These are phyloP conservation scores for Aspidapion aeneum DNA, from an alignment of 2,888 invertebrate genomes.

Conservation along the genomic window DNA sequence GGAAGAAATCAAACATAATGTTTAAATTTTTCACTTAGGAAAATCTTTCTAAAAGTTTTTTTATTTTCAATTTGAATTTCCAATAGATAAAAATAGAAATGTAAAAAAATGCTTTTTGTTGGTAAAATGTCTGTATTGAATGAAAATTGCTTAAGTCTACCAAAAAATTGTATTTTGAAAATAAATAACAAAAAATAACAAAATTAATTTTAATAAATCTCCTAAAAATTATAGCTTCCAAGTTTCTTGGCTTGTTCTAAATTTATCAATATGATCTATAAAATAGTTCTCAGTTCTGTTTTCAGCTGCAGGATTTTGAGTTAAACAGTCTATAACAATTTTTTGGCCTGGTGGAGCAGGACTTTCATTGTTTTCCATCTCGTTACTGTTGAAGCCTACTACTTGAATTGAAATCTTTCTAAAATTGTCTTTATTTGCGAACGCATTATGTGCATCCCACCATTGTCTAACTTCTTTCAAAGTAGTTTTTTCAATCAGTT, in stretches of 20 bases:
- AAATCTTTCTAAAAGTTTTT: no score
- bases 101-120: no score
- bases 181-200: neutral
- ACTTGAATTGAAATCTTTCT: constrained; percentile 58
- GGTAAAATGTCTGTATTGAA: no score
- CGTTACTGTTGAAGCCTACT: constrained; percentile 16
- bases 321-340: neutral
- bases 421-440: constrained; percentile 48
- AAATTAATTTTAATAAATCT: neutral
- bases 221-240: neutral
- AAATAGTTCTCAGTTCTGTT: constrained; percentile 17
- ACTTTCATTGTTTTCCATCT: neutral
- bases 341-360: neutral
- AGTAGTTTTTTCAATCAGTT: constrained; percentile 53
- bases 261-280: constrained; percentile 18
- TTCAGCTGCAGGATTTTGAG: constrained; percentile 5
- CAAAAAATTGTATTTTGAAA: no score
- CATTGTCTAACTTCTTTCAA: constrained; percentile 52
- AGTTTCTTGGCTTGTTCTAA: neutral
- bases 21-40: neutral
- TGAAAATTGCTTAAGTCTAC: no score
- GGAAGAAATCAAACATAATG: constrained; percentile 11
- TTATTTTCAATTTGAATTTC: no score
- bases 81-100: no score
- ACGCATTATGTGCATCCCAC: constrained; percentile 52